Evolutionary conservation across 2,797 vertebrate genomes (phyloP).

Genomic region (Cirrhinus mrigala): DNA sequence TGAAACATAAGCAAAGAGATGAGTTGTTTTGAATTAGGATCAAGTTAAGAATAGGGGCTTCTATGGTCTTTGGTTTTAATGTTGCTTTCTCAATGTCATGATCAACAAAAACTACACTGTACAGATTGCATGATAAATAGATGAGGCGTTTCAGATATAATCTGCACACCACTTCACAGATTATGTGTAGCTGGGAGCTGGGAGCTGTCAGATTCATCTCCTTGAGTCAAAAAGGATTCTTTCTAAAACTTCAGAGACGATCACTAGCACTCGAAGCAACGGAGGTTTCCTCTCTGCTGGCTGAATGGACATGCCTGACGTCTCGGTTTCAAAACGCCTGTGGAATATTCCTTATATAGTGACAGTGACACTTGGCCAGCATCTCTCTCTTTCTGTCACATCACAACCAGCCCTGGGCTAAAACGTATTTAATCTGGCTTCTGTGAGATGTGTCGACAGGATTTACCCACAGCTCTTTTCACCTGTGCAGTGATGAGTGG

Average conservation of each 20-base stretch:
- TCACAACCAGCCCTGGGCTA: conserved; percentile 9
- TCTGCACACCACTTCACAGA: background rate
- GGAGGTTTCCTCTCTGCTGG: background rate
- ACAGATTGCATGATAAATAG: conserved; percentile 1
- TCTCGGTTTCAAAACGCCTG: conserved; percentile 10
- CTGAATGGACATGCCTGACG: background rate
- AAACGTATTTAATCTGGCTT: background rate
- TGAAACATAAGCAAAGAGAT: conserved; percentile 38
- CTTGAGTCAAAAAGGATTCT: background rate
- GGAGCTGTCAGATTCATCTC: background rate
- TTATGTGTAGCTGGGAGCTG: conserved; percentile 14
- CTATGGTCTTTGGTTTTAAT: conserved; percentile 16
- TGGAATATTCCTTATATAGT: conserved; percentile 22
- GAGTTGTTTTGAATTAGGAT: conserved; percentile 33
- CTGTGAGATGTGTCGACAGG: conserved; percentile 15
- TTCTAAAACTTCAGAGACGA: conserved; percentile 22
- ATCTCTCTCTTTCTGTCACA: conserved; percentile 28
- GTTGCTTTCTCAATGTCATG: background rate
- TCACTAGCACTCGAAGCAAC: conserved; percentile 12
- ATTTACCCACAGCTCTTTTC: conserved; percentile 19
- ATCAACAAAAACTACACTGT: background rate
- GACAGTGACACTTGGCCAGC: conserved; percentile 3
- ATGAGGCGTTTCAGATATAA: background rate
- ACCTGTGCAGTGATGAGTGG: background rate
- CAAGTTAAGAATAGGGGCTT: conserved; percentile 3